These are phyloP conservation scores for Adelges cooleyi DNA, from an alignment of 1,140 invertebrate genomes.

Conservation along the genomic window DNA sequence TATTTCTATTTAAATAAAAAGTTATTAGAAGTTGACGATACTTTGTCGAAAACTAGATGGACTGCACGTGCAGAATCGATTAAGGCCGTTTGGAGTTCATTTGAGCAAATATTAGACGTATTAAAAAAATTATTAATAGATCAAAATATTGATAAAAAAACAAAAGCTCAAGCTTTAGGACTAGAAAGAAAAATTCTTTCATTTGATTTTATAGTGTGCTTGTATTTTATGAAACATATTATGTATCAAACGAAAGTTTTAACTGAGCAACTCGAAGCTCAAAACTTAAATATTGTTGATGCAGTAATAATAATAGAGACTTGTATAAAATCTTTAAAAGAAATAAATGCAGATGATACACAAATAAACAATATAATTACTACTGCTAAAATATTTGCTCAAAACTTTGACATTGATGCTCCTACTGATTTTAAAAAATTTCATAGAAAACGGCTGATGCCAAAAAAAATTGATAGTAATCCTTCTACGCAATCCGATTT, in stretches of 20 bases:
- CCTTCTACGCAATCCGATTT: neutral
- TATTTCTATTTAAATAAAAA: neutral
- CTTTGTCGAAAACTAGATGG: constrained; percentile 2
- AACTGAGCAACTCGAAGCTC: neutral
- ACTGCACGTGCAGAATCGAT: neutral
- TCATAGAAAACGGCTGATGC: neutral
- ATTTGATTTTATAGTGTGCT: neutral
- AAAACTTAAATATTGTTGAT: constrained; percentile 5
- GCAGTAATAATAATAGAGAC: neutral
- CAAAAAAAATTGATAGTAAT: neutral
- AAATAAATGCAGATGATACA: neutral
- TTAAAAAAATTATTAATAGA: neutral
- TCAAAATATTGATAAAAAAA: neutral
- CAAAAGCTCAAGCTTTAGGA: neutral
- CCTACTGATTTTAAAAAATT: no score
- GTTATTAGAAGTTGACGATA: neutral
- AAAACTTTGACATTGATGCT: no score
- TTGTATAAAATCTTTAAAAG: neutral
- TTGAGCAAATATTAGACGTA: neutral
- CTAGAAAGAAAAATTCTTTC: neutral
- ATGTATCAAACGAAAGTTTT: constrained; percentile 3
- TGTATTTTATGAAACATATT: constrained; percentile 2
- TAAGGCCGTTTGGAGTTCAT: neutral
- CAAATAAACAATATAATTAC: neutral
- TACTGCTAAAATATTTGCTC: no score